Evolutionary conservation across 1,140 invertebrate species (phyloP).

Genomic region (Macrosteles quadrilineatus): DNA sequence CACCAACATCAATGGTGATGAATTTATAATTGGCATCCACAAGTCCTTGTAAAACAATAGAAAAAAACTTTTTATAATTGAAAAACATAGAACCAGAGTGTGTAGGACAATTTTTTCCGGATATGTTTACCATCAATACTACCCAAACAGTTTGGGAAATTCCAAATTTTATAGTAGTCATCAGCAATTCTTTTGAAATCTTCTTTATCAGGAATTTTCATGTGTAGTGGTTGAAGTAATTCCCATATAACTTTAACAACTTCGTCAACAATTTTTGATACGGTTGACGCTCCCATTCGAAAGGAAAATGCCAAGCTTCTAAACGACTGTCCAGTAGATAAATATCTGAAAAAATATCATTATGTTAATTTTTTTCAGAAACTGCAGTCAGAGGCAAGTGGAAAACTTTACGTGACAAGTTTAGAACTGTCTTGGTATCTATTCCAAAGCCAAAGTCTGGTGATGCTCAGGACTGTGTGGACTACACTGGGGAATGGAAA

Average conservation of each 20-base stretch:
- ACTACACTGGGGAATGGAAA: no score
- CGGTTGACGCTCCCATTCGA: conserved; percentile 25
- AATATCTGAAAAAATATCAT: conserved; percentile 14
- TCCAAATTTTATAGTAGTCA: conserved; percentile 35
- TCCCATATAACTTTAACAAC: conserved; percentile 33
- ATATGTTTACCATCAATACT: conserved; percentile 46
- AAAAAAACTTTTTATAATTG: conserved; percentile 48
- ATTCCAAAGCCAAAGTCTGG: no score
- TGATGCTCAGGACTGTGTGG: no score
- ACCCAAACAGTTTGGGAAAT: conserved; percentile 42
- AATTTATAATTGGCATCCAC: conserved; percentile 55
- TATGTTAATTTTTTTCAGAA: no score
- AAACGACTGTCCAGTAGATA: conserved; percentile 1
- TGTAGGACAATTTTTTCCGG: conserved; percentile 34
- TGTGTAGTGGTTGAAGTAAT: conserved; percentile 5
- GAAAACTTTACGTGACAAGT: no score
- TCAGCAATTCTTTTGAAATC: conserved; percentile 17
- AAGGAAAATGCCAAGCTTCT: conserved; percentile 37
- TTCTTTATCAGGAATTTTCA: conserved; percentile 10
- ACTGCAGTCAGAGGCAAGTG: no score
- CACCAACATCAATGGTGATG: conserved; percentile 51
- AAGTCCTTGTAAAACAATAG: conserved; percentile 52
- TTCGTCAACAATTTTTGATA: conserved; percentile 30
- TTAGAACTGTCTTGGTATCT: no score
- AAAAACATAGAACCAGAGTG: conserved; percentile 43